These are phyloP conservation scores for Pogona vitticeps DNA, from an alignment of 2,113 vertebrate genomes.

Conservation along the genomic window DNA sequence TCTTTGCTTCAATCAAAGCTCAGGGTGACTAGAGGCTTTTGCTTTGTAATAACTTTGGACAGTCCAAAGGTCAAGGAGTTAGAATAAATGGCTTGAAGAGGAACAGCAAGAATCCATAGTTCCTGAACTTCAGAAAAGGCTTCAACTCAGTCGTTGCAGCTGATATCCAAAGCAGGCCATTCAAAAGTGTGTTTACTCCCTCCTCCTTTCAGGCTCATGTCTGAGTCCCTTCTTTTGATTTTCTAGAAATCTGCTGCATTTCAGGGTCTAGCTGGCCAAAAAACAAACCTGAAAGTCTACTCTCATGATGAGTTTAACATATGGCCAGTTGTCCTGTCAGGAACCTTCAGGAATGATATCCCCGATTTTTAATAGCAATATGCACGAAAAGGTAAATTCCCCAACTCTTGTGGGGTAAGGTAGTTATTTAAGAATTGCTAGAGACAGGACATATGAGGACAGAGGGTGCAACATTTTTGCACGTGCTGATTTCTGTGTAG, in stretches of 20 bases:
- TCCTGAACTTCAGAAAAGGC: no score
- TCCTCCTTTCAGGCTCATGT: background rate
- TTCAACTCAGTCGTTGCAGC: background rate
- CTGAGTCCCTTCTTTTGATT: background rate
- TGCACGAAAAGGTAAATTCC: no score
- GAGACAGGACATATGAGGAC: no score
- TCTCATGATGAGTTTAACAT: background rate
- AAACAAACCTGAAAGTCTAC: background rate
- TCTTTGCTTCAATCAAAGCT: background rate
- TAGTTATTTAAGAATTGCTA: no score
- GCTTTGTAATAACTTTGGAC: background rate
- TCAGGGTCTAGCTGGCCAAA: background rate
- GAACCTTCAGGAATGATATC: no score
- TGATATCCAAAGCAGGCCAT: background rate
- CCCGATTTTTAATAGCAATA: no score
- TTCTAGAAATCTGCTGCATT: background rate
- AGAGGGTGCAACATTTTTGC: no score
- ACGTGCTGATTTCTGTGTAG: no score
- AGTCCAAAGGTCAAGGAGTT: background rate
- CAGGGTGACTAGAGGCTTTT: background rate
- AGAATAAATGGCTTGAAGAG: background rate
- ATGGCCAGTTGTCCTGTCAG: background rate
- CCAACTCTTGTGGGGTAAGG: no score
- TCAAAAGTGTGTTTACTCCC: no score
- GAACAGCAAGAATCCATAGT: background rate